Conservation (phyloP, 2,888 invertebrate genomes). For the Quadroppia sp. region DNA sequence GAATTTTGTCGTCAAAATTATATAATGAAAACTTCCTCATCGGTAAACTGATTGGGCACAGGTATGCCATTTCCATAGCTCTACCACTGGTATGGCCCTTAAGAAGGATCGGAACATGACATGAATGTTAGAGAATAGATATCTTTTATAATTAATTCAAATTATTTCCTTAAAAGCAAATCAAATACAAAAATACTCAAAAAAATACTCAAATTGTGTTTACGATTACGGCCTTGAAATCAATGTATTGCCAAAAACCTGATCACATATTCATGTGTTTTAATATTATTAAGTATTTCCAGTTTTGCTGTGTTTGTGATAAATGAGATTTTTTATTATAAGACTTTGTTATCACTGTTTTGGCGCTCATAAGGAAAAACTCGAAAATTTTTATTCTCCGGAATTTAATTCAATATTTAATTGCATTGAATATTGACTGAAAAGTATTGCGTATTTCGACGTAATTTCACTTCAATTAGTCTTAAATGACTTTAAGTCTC, state of each 20-base stretch:
- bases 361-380: constrained; percentile 23
- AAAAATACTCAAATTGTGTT: constrained; percentile 19
- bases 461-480: constrained; percentile 18
- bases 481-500: background rate
- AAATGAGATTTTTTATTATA: background rate
- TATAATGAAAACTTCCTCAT: no score
- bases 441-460: constrained; percentile 16
- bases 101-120: background rate
- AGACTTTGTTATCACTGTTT: constrained; percentile 4
- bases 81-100: background rate
- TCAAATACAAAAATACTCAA: background rate
- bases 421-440: background rate
- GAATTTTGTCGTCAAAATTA: no score
- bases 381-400: constrained; percentile 4
- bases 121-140: background rate
- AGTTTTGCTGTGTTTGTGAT: background rate
- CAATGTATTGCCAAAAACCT: constrained; percentile 21
- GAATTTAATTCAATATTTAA: constrained; percentile 20
- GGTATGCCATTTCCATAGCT: background rate
- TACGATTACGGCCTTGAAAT: constrained; percentile 29
- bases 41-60: background rate
- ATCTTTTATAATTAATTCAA: constrained; percentile 21
- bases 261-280: no score
- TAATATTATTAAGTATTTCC: background rate
- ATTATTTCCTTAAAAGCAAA: constrained; percentile 23